Conservation (phyloP, 2,888 invertebrate species). For the Zhuqinia jingwanae region DNA sequence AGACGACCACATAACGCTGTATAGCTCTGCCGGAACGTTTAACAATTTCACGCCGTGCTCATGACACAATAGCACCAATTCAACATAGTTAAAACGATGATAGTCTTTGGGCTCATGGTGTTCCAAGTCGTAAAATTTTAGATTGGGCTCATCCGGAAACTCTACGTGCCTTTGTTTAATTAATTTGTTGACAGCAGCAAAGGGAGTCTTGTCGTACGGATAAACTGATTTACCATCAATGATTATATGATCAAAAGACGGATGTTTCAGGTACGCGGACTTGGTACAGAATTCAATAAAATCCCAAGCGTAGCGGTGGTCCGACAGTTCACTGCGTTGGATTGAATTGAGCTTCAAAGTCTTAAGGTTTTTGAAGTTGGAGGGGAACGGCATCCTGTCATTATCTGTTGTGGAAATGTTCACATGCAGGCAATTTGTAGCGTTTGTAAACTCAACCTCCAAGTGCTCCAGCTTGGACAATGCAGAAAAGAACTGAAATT, state of each 20-base stretch:
- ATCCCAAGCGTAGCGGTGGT: background rate
- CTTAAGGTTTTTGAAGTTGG: slow-evolving; percentile 14
- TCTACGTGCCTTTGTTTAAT: background rate
- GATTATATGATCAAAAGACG: background rate
- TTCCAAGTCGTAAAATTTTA: slow-evolving; percentile 22
- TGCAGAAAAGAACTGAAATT: background rate
- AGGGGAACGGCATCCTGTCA: background rate
- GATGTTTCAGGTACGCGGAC: background rate
- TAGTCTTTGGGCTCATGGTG: background rate
- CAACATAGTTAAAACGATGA: background rate
- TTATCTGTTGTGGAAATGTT: background rate
- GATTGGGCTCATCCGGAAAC: background rate
- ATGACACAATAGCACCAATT: background rate
- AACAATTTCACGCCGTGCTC: background rate
- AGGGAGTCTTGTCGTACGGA: no score
- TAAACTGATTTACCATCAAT: no score
- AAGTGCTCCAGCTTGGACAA: slow-evolving; percentile 13
- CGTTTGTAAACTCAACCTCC: slow-evolving; percentile 1
- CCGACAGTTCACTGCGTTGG: background rate
- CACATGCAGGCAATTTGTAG: background rate
- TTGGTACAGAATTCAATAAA: background rate
- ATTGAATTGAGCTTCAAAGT: background rate
- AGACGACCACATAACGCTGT: background rate
- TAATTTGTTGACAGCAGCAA: background rate
- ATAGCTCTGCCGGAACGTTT: slow-evolving; percentile 5